phyloP scores from a whole-genome alignment of 2,888 invertebrate genomes.

The Philereme vetulata region DNA sequence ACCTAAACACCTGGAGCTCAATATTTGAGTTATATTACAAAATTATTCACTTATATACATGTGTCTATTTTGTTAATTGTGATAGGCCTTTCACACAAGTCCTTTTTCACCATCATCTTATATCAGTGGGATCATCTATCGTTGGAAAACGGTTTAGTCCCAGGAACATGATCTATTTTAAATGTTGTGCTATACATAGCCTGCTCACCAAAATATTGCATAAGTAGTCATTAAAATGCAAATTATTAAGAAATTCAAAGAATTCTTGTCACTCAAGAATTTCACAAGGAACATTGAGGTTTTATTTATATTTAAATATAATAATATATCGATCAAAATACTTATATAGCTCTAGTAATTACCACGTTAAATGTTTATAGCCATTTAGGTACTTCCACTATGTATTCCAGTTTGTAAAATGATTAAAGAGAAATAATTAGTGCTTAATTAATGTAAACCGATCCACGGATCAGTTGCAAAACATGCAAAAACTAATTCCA shows the following conservation, averaged over 20 bases:
- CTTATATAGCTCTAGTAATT: conserved; percentile 22
- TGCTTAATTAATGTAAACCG: conserved; percentile 61
- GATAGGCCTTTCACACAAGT: no score
- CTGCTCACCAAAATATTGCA: no score
- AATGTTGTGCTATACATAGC: no score
- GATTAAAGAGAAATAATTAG: conserved; percentile 66
- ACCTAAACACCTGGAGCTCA: no score
- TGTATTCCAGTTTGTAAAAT: conserved; percentile 46
- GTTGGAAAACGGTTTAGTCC: no score
- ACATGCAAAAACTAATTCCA: neutral
- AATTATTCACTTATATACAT: no score
- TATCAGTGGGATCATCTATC: no score
- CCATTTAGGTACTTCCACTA: conserved; percentile 28
- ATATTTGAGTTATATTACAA: no score
- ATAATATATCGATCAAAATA: conserved; percentile 34
- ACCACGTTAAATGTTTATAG: conserved; percentile 31
- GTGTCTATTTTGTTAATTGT: no score
- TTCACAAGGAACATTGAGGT: neutral
- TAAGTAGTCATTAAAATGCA: neutral
- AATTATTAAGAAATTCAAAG: conserved; percentile 9
- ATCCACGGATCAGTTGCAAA: neutral
- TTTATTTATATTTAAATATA: no score
- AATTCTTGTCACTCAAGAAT: neutral
- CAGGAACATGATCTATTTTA: no score
- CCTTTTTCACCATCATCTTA: no score